These are phyloP conservation scores for Porites rus DNA, from an alignment of 92 coral and sea anemone species.

Conservation along the genomic window DNA sequence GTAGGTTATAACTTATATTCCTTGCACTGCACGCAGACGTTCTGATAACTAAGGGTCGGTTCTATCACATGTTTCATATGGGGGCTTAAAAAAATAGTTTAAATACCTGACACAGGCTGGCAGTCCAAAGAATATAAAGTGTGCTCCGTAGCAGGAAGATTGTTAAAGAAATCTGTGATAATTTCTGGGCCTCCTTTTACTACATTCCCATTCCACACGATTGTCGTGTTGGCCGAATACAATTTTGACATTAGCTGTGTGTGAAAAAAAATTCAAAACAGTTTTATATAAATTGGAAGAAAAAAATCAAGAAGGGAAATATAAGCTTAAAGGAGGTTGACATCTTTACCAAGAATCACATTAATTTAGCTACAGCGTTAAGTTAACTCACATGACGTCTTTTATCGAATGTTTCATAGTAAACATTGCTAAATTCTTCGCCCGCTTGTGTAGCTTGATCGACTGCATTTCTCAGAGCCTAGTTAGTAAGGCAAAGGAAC, in stretches of 20 bases:
- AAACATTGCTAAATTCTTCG: constrained; percentile 88
- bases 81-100: too few species aligned
- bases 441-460: constrained; percentile 95
- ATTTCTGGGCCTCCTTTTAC: constrained; percentile 84
- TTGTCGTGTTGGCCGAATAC: constrained; percentile 82
- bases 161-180: constrained; percentile 85
- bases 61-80: too few species aligned
- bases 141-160: constrained; percentile 90
- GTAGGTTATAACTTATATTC: too few species aligned
- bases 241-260: constrained; percentile 84
- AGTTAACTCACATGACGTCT: constrained; percentile 89
- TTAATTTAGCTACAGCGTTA: not conserved
- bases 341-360: not conserved
- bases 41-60: too few species aligned
- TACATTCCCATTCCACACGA: constrained; percentile 97
- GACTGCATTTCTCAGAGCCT: constrained; percentile 80
- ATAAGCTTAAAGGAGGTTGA: not conserved
- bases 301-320: not conserved
- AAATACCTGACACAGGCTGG: constrained; percentile 97
- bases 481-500: not conserved
- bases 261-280: constrained; percentile 1
- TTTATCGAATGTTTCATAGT: constrained; percentile 97
- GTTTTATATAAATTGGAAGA: too few species aligned
- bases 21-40: too few species aligned
- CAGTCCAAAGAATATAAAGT: constrained; percentile 89